A percentile compares a stretch with the other conserved stretches of the same genome.
Conservation (phyloP, 2,888 invertebrate genomes). For the Stomorhina lunata region DNA sequence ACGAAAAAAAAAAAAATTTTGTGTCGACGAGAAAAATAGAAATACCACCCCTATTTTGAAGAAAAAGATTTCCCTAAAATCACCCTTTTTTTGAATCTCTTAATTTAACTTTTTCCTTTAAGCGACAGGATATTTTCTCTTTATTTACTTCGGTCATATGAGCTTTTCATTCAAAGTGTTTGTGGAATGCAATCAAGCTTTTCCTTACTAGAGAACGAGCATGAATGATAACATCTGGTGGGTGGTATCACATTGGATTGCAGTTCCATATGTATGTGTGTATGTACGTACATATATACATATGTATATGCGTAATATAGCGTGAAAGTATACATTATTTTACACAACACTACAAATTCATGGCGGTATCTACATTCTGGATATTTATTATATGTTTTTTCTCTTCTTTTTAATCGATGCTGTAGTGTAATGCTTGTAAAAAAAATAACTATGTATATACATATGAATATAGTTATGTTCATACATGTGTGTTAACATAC, state of each 20-base stretch:
- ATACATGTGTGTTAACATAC: no score
- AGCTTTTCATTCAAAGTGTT: constrained; percentile 66
- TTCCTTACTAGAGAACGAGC: neutral
- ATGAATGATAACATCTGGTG: neutral
- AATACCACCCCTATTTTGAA: constrained; percentile 49
- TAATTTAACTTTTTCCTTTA: constrained; percentile 2
- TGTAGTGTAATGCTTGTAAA: neutral
- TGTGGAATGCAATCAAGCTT: constrained; percentile 40
- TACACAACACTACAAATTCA: constrained; percentile 39
- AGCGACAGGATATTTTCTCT: constrained; percentile 15
- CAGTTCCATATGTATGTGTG: no score
- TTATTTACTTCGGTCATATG: constrained; percentile 23
- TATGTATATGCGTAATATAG: constrained; percentile 57
- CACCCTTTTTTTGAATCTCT: constrained; percentile 45
- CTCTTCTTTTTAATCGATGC: neutral
- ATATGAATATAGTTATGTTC: neutral
- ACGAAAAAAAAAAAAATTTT: constrained; percentile 30
- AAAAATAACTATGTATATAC: neutral
- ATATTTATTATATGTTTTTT: neutral
- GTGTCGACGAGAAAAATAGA: neutral
- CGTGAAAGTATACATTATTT: constrained; percentile 48
- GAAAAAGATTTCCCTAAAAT: constrained; percentile 28
- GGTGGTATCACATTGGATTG: neutral
- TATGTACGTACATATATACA: no score
- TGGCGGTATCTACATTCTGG: constrained; percentile 29